Evolutionary conservation across 2,888 invertebrate genomes (phyloP), one percentile per base, ranked within the genome.

Genomic region (Halictus ligatus): DNA sequence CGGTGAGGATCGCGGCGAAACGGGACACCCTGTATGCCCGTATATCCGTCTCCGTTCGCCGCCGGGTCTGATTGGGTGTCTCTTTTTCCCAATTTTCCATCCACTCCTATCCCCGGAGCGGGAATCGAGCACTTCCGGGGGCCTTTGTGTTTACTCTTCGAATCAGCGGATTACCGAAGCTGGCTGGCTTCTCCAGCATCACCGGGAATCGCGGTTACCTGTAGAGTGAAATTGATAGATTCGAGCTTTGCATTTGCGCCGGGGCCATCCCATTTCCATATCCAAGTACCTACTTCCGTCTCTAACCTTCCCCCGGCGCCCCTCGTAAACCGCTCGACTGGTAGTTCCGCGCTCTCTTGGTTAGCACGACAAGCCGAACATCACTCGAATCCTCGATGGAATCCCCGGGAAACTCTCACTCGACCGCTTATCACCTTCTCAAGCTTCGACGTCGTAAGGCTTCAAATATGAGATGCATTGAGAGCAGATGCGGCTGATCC

Each of bases 191-290:
- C 89, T 87, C 87, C 74, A 46, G 74, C 85, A 74, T 69, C 77
- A 29, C 43, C 77, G 18, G 73, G 76, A 83, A 82, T 86, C 86
- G 78, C 83, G 84, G 85, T 89, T 89, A 88, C 83, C 88, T 81
- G 88, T 87, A 80, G 88, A 93, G 92, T 92, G 93, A 94, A 94
- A 93, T 94, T 94, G 94, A 94, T 94, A 94, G 93, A 94, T 94
- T 94, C 93, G 92, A 92, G 93, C 92, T 92, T 93, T 90, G 90
- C 92, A 90, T 92, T 93, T 88, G 88, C 85, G 84, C 88, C 81
- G 88, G 88, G 89, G 88, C 91, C 89, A 92, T 86, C 90, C 91
- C 90, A 92, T 94, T 93, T 93, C 92, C 92, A 92, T 92, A 93
- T 92, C 89, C 93, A 92, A 94, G 94, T 93, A 92, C 90, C 90